Base-by-base conservation (phyloP, 2,797 vertebrate genomes). In the Danio choprae region DNA sequence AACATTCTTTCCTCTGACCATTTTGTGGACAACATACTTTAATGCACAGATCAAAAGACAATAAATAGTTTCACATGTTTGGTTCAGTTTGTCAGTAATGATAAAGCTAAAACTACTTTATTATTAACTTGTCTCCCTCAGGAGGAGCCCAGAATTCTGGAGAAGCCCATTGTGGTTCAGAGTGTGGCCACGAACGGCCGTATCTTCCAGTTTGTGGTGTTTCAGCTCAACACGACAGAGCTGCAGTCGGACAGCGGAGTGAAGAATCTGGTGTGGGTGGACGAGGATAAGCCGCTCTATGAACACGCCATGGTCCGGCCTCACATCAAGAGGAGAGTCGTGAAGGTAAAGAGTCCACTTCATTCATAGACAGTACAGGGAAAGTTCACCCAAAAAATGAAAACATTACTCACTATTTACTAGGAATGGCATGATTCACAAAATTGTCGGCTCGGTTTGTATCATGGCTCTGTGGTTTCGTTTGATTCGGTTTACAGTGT, bases 191-290 rank as follows among this genome's bases (percentile, higher is more conserved):
- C 95, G 0, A 96, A 98, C 0, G 98, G 98, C 0, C 92, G 94
- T 7, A 46, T 94, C 22, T 99, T 99, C 92, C 96, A 98, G 74
- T 98, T 97, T 43, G 75, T 96, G 84, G 92, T 97, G 65, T 95
- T 99, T 79, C 98, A 99, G 89, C 91, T 99, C 83, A 99, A 99
- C 86, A 99, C 97, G 59, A 96, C 96, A 2, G 95, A 96, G 56
- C 91, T 99, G 7, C 84, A 87, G 43, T 89, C 93, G 5, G 88
- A 86, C 0, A 87, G 91, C 0, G 97, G 98, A 0, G 1, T 98
- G 78, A 99, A 99, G 91, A 99, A 99, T 84, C 87, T 96, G 43
- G 95, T 92, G 3, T 99, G 98, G 98, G 50, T 98, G 80, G 97
- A 98, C 15, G 87, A 91, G 1, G 95, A 97, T 78, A 94, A 92